Conservation (phyloP, 2,888 invertebrate species). For the Capitulum mitella region DNA sequence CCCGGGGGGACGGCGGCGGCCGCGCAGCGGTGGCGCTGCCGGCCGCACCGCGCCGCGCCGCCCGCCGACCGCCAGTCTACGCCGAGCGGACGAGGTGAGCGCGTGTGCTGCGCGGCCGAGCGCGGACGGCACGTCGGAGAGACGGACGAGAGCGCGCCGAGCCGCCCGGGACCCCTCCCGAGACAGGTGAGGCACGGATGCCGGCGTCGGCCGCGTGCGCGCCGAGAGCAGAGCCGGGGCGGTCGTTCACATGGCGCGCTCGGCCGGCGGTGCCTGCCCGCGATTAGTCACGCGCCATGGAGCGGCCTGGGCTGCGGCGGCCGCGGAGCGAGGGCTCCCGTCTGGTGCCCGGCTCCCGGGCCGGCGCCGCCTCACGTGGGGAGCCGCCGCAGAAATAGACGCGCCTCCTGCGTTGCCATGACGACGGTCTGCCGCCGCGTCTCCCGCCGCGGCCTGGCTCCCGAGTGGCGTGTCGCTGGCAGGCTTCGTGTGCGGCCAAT, state of each 20-base stretch:
- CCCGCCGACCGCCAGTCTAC: constrained; percentile 4
- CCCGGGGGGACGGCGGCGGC: neutral
- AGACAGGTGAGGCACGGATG: too few species aligned
- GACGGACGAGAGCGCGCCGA: neutral
- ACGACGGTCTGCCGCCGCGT: neutral
- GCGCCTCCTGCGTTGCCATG: constrained; percentile 10
- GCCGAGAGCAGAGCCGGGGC: neutral
- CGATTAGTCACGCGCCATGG: too few species aligned
- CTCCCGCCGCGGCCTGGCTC: neutral
- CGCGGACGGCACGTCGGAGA: neutral
- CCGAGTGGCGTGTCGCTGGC: too few species aligned
- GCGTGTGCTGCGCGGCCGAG: neutral
- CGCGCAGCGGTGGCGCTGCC: neutral
- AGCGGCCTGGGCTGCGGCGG: too few species aligned
- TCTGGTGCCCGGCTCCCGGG: too few species aligned
- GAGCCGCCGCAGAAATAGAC: constrained; percentile 2
- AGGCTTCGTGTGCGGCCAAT: too few species aligned
- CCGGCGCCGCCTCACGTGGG: neutral
- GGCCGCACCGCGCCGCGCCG: neutral
- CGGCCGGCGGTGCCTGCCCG: neutral
- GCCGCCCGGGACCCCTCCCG: too few species aligned
- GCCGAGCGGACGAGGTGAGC: neutral
- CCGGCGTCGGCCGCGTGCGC: too few species aligned
- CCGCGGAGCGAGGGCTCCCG: too few species aligned
- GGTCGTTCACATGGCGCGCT: neutral